Evolutionary conservation across 1,140 invertebrate genomes (phyloP).

Genomic region (Pseudomyrmex sp.): DNA sequence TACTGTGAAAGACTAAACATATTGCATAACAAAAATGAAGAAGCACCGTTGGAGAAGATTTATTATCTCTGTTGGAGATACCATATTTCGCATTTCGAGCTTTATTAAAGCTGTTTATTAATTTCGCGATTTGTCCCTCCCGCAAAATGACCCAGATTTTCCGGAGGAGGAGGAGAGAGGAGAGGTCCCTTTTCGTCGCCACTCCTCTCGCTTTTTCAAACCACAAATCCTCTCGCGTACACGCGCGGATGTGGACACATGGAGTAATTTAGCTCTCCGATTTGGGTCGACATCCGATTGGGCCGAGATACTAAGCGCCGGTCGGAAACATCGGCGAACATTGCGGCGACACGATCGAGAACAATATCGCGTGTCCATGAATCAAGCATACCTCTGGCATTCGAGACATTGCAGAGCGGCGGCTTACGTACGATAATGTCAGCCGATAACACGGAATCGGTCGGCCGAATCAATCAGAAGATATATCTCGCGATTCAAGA

Average conservation of each 20-base stretch:
- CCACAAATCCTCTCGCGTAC: slow-evolving; percentile 36
- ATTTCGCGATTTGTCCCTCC: background rate
- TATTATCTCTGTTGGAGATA: background rate
- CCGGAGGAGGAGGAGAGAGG: no score
- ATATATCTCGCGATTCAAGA: slow-evolving; percentile 44
- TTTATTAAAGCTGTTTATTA: slow-evolving; percentile 20
- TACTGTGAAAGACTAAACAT: background rate
- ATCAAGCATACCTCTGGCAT: slow-evolving; percentile 60
- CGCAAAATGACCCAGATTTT: slow-evolving; percentile 32
- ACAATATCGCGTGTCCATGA: slow-evolving; percentile 70
- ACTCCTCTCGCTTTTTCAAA: slow-evolving; percentile 39
- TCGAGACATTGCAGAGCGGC: slow-evolving; percentile 57
- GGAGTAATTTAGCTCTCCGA: slow-evolving; percentile 53
- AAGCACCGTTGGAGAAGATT: background rate
- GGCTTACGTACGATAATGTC: slow-evolving; percentile 63
- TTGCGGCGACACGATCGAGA: slow-evolving; percentile 61
- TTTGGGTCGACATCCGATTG: slow-evolving; percentile 52
- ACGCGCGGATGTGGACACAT: slow-evolving; percentile 44
- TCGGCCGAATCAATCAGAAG: slow-evolving; percentile 65
- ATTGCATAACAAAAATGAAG: slow-evolving; percentile 1
- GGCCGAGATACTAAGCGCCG: slow-evolving; percentile 34
- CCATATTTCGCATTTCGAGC: background rate
- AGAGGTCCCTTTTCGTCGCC: background rate
- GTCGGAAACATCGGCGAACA: slow-evolving; percentile 58
- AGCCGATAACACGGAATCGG: slow-evolving; percentile 66